Evolutionary conservation across 2,888 invertebrate genomes (phyloP).

Genomic region (Zootermopsis nevadensis): DNA sequence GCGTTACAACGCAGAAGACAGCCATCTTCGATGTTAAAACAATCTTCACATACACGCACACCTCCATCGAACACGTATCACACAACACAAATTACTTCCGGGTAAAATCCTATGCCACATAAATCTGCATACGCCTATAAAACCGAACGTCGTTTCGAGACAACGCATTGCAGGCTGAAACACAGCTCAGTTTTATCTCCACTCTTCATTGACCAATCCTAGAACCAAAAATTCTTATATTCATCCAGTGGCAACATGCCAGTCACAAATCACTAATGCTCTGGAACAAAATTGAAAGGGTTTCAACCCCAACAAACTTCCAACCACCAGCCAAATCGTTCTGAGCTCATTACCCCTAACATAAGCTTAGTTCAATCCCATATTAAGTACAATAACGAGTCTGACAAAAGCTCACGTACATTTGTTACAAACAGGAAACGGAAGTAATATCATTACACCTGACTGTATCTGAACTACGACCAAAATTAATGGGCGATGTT

Average conservation of each 20-base stretch:
- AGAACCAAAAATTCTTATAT: background rate
- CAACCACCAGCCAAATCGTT: background rate
- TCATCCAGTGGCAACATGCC: background rate
- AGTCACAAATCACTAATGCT: background rate
- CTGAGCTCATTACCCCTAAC: background rate
- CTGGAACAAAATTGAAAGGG: background rate
- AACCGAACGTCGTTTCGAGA: background rate
- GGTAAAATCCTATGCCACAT: background rate
- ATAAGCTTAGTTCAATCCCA: background rate
- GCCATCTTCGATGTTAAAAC: too few relatives aligned
- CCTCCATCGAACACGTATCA: too few relatives aligned
- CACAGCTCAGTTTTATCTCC: background rate
- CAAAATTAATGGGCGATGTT: too few relatives aligned
- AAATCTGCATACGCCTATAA: background rate
- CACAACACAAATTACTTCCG: background rate
- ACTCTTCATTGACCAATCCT: background rate
- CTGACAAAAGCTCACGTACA: background rate
- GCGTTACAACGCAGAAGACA: too few relatives aligned
- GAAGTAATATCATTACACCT: too few relatives aligned
- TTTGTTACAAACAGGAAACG: background rate
- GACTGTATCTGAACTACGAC: too few relatives aligned
- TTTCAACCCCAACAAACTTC: background rate
- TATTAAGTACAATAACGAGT: background rate
- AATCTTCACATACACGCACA: background rate
- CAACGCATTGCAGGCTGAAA: background rate